These are phyloP conservation scores for Oceanodroma tethys DNA, from an alignment of 2,113 vertebrate genomes.

Conservation along the genomic window DNA sequence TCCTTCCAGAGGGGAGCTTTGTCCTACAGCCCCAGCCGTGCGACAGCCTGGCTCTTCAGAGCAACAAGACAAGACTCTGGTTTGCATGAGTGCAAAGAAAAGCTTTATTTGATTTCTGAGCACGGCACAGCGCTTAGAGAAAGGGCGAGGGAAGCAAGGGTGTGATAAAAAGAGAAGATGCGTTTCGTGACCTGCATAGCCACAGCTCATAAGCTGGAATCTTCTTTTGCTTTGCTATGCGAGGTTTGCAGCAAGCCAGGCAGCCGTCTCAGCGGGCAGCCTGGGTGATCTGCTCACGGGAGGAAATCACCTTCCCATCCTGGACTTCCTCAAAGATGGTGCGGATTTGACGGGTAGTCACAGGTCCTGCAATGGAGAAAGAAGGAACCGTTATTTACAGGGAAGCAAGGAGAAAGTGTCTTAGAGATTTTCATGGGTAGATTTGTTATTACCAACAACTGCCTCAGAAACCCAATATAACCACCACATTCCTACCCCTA, in stretches of 20 bases:
- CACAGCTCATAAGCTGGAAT: neutral
- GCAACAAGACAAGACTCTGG: neutral
- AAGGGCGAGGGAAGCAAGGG: neutral
- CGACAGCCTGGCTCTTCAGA: neutral
- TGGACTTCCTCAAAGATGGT: conserved; percentile 75
- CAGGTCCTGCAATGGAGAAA: neutral
- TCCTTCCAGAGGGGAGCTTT: neutral
- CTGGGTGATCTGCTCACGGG: conserved; percentile 66
- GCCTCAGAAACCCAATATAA: neutral
- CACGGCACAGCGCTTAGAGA: neutral
- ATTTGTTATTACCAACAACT: neutral
- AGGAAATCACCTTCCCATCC: conserved; percentile 74
- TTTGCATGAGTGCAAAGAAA: conserved; percentile 49
- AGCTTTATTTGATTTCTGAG: conserved; percentile 70
- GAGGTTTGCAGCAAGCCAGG: neutral
- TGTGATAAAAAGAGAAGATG: neutral
- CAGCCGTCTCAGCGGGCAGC: conserved; percentile 44
- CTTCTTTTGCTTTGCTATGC: neutral
- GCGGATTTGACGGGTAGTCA: conserved; percentile 67
- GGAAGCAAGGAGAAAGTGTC: neutral
- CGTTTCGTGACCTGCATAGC: neutral
- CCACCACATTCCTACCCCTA: neutral
- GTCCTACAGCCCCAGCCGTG: neutral
- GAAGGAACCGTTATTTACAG: neutral
- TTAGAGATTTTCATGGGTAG: neutral